Percentiles rank a stretch among this genome's conserved stretches.
Evolutionary conservation across 1,140 invertebrate genomes (phyloP).

Genomic region (Drosophila nigromelanica): DNA sequence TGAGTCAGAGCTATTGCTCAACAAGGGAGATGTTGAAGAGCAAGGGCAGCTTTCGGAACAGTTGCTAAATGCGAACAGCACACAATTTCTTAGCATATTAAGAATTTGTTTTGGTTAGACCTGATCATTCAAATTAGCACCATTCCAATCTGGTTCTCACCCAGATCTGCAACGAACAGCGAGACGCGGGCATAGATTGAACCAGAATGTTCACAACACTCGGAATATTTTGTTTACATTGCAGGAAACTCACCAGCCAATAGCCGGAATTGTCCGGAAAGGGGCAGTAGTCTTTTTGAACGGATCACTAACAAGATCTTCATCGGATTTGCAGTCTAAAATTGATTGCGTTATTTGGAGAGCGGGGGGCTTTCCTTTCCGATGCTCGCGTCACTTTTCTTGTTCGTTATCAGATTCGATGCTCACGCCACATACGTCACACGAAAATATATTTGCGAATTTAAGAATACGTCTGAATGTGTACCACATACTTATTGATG

Average conservation of each 20-base stretch:
- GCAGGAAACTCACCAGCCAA: too few species aligned
- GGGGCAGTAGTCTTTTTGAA: neutral
- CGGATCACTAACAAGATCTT: conserved; percentile 18
- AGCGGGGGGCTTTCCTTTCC: conserved; percentile 17
- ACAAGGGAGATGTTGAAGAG: too few species aligned
- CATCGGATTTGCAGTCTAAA: too few species aligned
- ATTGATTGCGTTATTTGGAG: conserved; percentile 5
- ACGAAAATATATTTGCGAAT: conserved; percentile 14
- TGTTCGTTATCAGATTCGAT: conserved; percentile 9
- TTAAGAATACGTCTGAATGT: conserved; percentile 23
- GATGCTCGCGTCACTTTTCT: neutral
- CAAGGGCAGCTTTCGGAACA: neutral
- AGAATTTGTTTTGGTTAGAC: conserved; percentile 21
- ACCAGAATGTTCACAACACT: neutral
- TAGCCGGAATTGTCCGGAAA: conserved; percentile 13
- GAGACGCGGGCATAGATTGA: conserved; percentile 5
- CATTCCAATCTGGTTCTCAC: conserved; percentile 42
- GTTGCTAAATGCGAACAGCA: conserved; percentile 61
- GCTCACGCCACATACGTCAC: neutral
- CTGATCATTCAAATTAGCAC: conserved; percentile 61
- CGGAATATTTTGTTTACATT: neutral
- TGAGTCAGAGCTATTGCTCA: neutral
- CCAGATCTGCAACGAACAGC: conserved; percentile 28
- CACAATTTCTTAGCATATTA: conserved; percentile 57
- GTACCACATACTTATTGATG: conserved; percentile 37